These are phyloP conservation scores for Acinonyx jubatus DNA, from an alignment of 2,113 vertebrate genomes.

Conservation along the genomic window DNA sequence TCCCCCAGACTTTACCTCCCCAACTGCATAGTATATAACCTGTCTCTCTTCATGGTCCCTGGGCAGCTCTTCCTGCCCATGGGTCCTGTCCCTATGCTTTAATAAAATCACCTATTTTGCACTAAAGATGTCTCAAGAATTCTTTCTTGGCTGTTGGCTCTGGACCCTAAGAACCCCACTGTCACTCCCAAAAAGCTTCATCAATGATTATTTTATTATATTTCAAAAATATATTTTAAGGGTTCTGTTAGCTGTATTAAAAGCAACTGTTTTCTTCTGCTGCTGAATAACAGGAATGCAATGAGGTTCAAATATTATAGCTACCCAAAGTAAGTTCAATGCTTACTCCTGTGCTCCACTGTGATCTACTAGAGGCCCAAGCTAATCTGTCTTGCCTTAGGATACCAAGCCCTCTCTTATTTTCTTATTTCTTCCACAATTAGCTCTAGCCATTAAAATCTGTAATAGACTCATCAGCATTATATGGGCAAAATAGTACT, in stretches of 20 bases:
- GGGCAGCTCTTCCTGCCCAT: too few relatives aligned
- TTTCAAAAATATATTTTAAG: not conserved
- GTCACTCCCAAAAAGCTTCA: too few relatives aligned
- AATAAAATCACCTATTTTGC: too few relatives aligned
- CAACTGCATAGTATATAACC: too few relatives aligned
- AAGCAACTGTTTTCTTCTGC: not conserved
- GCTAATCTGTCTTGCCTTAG: not conserved
- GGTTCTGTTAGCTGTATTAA: not conserved
- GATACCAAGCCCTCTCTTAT: not conserved
- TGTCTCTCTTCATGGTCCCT: too few relatives aligned
- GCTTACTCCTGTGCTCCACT: not conserved
- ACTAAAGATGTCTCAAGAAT: too few relatives aligned
- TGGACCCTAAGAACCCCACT: too few relatives aligned
- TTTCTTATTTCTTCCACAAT: not conserved
- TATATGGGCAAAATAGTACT: not conserved
- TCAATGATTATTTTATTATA: not conserved
- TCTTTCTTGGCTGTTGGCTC: too few relatives aligned
- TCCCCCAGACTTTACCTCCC: too few relatives aligned
- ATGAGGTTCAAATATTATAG: not conserved
- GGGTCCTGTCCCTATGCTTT: too few relatives aligned
- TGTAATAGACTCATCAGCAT: not conserved
- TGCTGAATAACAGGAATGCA: not conserved
- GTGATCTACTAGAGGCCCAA: not conserved
- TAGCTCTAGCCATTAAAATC: not conserved
- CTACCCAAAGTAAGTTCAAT: not conserved